Percentiles rank a stretch among this genome's conserved stretches.
These are phyloP conservation scores for Philopedon plagiatum DNA, from an alignment of 2,888 invertebrate species.

Conservation along the genomic window DNA sequence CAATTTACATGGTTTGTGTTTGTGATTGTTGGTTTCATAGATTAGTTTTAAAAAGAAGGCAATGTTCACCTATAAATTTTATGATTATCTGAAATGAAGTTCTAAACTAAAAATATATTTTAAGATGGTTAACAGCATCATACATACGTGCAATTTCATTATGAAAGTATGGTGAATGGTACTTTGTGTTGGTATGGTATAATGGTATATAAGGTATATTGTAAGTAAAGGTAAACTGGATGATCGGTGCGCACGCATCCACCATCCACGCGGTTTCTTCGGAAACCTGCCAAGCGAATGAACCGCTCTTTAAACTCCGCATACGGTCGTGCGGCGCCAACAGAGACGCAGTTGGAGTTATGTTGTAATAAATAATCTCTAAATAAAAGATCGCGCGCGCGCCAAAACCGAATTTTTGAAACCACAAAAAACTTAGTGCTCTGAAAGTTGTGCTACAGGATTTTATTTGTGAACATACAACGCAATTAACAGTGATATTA, in stretches of 20 bases:
- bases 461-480: background rate
- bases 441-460: background rate
- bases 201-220: background rate
- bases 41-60: no score
- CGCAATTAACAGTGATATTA: background rate
- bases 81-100: no score
- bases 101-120: no score
- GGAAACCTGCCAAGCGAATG: conserved; percentile 19
- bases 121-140: no score
- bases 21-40: no score
- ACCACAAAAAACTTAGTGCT: background rate
- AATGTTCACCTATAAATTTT: no score
- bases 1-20: no score
- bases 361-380: background rate
- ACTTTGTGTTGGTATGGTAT: background rate
- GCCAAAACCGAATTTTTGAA: conserved; percentile 15
- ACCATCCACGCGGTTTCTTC: conserved; percentile 25
- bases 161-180: no score
- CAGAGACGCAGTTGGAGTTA: background rate
- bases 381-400: conserved; percentile 34
- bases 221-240: background rate
- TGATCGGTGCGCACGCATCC: conserved; percentile 37
- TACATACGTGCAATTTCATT: no score
- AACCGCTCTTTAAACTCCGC: conserved; percentile 23
- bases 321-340: conserved; percentile 33